A percentile compares a stretch with the other conserved stretches of the same genome.
Evolutionary conservation across 2,888 invertebrate genomes (phyloP).

Genomic region (Xestoiulus laeticollis): DNA sequence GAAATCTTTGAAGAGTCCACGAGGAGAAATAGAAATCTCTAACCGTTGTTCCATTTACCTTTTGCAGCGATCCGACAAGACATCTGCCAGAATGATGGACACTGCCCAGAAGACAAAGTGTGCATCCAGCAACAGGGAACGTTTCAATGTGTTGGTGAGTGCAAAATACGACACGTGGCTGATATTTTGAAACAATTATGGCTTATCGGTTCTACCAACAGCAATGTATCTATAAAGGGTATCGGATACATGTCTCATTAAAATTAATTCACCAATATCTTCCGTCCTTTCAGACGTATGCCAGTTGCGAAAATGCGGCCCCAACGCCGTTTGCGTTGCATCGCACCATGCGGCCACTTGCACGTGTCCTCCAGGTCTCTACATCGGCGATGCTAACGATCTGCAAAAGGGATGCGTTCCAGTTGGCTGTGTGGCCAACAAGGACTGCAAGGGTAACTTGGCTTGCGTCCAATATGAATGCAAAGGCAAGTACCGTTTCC

Average conservation of each 20-base stretch:
- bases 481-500: slow-evolving; percentile 66
- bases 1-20: background rate
- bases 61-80: slow-evolving; percentile 71
- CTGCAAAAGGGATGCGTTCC: slow-evolving; percentile 60
- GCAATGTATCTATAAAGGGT: too few species aligned
- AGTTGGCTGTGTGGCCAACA: slow-evolving; percentile 49
- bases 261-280: background rate
- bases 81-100: slow-evolving; percentile 79
- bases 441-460: slow-evolving; percentile 59
- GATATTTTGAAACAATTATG: too few species aligned
- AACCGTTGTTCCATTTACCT: slow-evolving; percentile 12
- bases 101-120: slow-evolving; percentile 83
- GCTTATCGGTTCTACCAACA: too few species aligned
- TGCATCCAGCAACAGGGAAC: slow-evolving; percentile 68
- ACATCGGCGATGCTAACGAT: slow-evolving; percentile 86
- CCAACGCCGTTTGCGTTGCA: slow-evolving; percentile 85
- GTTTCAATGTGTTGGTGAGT: slow-evolving; percentile 52
- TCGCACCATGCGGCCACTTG: slow-evolving; percentile 91
- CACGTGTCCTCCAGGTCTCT: slow-evolving; percentile 87
- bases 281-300: slow-evolving; percentile 66
- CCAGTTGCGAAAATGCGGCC: slow-evolving; percentile 79
- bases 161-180: too few species aligned
- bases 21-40: background rate
- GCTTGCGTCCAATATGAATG: slow-evolving; percentile 85
- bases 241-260: too few species aligned